phyloP scores from a whole-genome alignment of 2,797 vertebrate genomes.

The Oreochromis grahami region DNA sequence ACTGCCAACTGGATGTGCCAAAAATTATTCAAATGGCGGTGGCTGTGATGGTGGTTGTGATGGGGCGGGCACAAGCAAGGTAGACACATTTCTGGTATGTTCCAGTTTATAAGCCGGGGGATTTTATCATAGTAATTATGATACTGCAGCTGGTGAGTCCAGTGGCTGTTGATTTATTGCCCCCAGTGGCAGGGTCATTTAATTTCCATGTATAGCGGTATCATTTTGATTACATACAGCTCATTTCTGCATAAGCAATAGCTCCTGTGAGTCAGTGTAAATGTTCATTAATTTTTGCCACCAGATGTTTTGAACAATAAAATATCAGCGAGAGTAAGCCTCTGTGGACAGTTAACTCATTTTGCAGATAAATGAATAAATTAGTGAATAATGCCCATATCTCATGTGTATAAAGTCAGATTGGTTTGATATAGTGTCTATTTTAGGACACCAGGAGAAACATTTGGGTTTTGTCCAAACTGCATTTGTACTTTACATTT shows the following conservation, averaged over 20 bases:
- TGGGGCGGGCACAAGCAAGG: background rate
- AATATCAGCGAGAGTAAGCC: slow-evolving; percentile 51
- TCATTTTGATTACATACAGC: slow-evolving; percentile 66
- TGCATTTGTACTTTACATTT: background rate
- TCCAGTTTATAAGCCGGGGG: slow-evolving; percentile 24
- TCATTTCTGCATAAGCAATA: slow-evolving; percentile 63
- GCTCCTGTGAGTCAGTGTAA: slow-evolving; percentile 63
- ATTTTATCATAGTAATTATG: slow-evolving; percentile 65
- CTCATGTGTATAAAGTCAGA: background rate
- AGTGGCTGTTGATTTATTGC: slow-evolving; percentile 66
- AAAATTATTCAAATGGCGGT: slow-evolving; percentile 35
- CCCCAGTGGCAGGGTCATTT: slow-evolving; percentile 64
- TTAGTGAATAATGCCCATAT: slow-evolving; percentile 23
- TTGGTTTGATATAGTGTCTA: slow-evolving; percentile 26
- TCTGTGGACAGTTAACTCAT: slow-evolving; percentile 40
- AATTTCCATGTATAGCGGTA: slow-evolving; percentile 68
- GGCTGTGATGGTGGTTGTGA: background rate
- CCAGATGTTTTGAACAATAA: slow-evolving; percentile 69
- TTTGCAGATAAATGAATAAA: slow-evolving; percentile 41
- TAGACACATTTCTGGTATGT: slow-evolving; percentile 18
- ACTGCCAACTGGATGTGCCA: slow-evolving; percentile 16
- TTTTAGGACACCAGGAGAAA: slow-evolving; percentile 6
- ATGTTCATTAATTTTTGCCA: slow-evolving; percentile 52
- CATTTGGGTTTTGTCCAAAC: background rate
- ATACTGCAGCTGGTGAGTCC: slow-evolving; percentile 63